phyloP scores from a whole-genome alignment of 2,113 vertebrate genomes.

The Scomber colias region DNA sequence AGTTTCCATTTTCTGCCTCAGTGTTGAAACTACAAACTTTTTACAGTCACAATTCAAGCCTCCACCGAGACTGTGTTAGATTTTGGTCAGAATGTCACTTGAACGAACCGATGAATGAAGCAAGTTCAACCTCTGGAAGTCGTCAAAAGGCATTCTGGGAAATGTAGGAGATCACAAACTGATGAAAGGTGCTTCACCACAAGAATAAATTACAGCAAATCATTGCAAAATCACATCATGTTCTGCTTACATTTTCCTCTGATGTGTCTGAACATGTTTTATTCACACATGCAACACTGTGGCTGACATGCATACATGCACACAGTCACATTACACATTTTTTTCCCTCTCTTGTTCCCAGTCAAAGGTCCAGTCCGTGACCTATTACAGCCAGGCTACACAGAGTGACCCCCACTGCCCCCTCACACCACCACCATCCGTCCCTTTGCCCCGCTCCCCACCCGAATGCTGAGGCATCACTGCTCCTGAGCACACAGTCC shows the following conservation, averaged over 20 bases:
- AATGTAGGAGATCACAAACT: slow-evolving; percentile 24
- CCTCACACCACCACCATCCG: slow-evolving; percentile 58
- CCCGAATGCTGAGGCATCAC: slow-evolving; percentile 81
- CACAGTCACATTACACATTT: slow-evolving; percentile 28
- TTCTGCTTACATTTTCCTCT: slow-evolving; percentile 1
- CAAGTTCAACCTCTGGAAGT: not conserved
- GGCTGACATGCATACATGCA: not conserved
- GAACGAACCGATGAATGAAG: not conserved
- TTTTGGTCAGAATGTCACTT: not conserved
- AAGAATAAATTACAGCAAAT: not conserved
- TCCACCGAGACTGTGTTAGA: not conserved
- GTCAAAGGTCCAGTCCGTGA: slow-evolving; percentile 70
- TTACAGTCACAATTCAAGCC: not conserved
- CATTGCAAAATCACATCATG: not conserved
- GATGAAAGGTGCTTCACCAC: not conserved
- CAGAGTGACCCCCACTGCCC: slow-evolving; percentile 75
- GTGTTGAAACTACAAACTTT: no score
- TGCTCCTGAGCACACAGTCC: slow-evolving; percentile 78
- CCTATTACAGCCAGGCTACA: slow-evolving; percentile 68
- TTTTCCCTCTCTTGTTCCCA: slow-evolving; percentile 7
- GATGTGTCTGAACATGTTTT: slow-evolving; percentile 5
- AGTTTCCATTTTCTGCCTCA: no score
- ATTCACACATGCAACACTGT: not conserved
- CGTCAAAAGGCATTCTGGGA: slow-evolving; percentile 41
- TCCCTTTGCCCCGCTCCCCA: slow-evolving; percentile 63